Percentiles rank a stretch among this genome's conserved stretches.
Conservation (phyloP, 2,113 vertebrate species). For the sheep (Ovis aries) region DNA sequence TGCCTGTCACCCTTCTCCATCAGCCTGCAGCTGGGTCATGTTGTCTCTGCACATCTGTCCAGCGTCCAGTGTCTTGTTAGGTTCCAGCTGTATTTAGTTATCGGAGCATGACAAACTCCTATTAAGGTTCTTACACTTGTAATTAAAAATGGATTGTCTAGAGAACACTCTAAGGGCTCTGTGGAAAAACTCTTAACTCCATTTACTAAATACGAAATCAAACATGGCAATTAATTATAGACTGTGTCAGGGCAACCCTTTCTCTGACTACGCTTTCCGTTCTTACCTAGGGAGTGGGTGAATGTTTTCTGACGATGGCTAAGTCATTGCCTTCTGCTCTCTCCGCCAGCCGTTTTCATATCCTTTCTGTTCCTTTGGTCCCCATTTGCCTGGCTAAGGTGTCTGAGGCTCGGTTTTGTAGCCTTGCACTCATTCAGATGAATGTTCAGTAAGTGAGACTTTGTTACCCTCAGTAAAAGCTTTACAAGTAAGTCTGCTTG, state of each 20-base stretch:
- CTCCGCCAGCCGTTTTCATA: background rate
- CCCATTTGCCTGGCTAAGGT: background rate
- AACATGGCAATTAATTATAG: constrained; percentile 35
- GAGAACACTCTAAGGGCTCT: constrained; percentile 28
- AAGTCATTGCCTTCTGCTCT: background rate
- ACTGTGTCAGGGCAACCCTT: background rate
- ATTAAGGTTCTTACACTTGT: constrained; percentile 47
- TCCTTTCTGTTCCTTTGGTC: background rate
- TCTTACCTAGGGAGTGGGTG: background rate
- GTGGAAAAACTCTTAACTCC: constrained; percentile 27
- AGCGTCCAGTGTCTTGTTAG: background rate
- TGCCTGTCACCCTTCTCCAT: background rate
- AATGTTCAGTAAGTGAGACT: background rate
- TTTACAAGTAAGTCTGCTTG: background rate
- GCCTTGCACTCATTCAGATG: background rate
- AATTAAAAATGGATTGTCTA: constrained; percentile 58
- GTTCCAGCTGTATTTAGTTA: background rate
- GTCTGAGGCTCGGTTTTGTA: background rate
- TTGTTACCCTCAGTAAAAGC: background rate
- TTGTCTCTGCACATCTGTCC: background rate
- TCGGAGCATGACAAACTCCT: constrained; percentile 38
- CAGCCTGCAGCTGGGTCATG: background rate
- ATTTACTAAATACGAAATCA: constrained; percentile 44
- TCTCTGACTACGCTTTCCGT: background rate
- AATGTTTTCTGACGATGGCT: background rate